Evolutionary conservation across 2,888 invertebrate species (phyloP).

Genomic region (Crocallis elinguaria): DNA sequence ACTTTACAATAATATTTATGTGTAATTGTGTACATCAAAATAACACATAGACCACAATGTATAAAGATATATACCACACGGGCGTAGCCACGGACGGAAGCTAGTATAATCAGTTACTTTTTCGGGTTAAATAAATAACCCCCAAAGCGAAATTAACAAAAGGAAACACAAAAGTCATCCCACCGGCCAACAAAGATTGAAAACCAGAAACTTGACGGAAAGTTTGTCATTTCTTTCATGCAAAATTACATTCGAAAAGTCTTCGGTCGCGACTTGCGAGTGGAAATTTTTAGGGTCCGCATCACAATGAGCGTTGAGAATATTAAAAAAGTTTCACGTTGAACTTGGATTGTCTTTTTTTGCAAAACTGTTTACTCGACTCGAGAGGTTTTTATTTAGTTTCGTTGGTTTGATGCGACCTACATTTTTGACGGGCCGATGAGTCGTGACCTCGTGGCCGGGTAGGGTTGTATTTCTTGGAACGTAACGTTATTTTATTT

Average conservation of each 20-base stretch:
- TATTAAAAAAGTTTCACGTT: constrained; percentile 80
- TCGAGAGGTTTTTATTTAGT: constrained; percentile 26
- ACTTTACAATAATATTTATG: too few species aligned
- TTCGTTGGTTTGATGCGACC: constrained; percentile 11
- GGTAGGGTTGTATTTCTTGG: background rate
- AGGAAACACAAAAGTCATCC: constrained; percentile 8
- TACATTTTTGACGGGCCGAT: constrained; percentile 13
- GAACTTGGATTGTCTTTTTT: constrained; percentile 82
- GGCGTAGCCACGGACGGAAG: too few species aligned
- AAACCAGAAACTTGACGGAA: constrained; percentile 63
- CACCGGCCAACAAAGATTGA: constrained; percentile 50
- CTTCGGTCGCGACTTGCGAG: constrained; percentile 54
- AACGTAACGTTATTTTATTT: background rate
- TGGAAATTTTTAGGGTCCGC: constrained; percentile 70
- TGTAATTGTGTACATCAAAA: too few species aligned
- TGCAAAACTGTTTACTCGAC: constrained; percentile 63
- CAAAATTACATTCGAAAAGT: constrained; percentile 76
- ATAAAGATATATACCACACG: too few species aligned
- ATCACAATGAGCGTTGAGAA: constrained; percentile 79
- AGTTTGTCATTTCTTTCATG: constrained; percentile 79
- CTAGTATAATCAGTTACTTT: too few species aligned
- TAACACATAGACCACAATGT: too few species aligned
- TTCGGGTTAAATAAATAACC: too few species aligned
- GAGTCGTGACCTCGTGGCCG: background rate
- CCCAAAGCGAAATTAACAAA: constrained; percentile 7